phyloP scores from a whole-genome alignment of 2,888 invertebrate genomes.

The Diadegma fenestrale region DNA sequence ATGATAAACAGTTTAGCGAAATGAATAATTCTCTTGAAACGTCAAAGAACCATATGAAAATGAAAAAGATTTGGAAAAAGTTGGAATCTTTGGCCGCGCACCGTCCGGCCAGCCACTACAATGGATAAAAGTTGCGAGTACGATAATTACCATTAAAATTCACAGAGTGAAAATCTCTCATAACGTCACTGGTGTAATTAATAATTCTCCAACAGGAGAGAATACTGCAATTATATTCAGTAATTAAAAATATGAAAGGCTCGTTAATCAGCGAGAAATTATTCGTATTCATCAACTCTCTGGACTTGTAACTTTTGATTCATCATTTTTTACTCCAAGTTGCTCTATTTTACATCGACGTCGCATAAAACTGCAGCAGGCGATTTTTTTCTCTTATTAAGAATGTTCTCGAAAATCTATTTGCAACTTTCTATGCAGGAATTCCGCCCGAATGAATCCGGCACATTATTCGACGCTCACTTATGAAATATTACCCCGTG shows the following conservation, averaged over 20 bases:
- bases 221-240: conserved; percentile 14
- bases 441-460: conserved; percentile 32
- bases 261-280: conserved; percentile 12
- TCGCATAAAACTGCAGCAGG: not conserved
- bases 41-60: conserved; percentile 10
- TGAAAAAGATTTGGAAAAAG: not conserved
- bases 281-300: conserved; percentile 10
- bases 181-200: conserved; percentile 9
- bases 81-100: not conserved
- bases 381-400: not conserved
- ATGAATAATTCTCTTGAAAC: conserved; percentile 16
- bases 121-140: not conserved
- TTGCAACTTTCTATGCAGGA: conserved; percentile 32
- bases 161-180: conserved; percentile 4
- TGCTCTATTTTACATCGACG: not conserved
- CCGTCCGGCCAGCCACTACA: not conserved
- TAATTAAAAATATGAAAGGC: conserved; percentile 15
- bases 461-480: conserved; percentile 30
- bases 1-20: conserved; percentile 8
- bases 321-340: not conserved
- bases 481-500: conserved; percentile 44
- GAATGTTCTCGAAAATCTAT: conserved; percentile 14
- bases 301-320: not conserved
- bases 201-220: not conserved
- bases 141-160: conserved; percentile 13